Evolutionary conservation across 2,888 invertebrate species (phyloP).

Genomic region (Anoncus sp.): DNA sequence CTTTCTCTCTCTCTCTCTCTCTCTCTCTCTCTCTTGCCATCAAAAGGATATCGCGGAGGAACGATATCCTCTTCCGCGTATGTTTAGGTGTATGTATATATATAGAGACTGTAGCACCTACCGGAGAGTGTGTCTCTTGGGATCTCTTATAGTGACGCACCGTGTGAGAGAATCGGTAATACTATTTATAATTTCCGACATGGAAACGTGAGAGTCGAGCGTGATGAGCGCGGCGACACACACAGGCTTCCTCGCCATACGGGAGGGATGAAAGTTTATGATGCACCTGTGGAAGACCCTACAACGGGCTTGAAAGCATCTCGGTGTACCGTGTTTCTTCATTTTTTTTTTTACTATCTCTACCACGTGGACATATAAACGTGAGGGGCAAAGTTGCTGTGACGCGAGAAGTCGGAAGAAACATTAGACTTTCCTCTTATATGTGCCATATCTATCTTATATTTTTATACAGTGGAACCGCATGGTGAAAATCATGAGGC

Average conservation of each 20-base stretch:
- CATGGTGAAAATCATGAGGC: background rate
- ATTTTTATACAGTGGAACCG: no score
- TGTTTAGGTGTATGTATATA: constrained; percentile 11
- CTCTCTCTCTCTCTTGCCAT: constrained; percentile 30
- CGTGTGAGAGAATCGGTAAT: constrained; percentile 32
- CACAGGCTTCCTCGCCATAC: constrained; percentile 22
- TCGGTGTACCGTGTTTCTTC: constrained; percentile 1
- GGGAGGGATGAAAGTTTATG: constrained; percentile 50
- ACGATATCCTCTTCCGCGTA: constrained; percentile 62
- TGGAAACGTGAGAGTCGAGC: constrained; percentile 51
- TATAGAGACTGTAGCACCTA: constrained; percentile 35
- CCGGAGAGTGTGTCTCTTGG: constrained; percentile 29
- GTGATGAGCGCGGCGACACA: constrained; percentile 32
- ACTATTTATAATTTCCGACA: constrained; percentile 63
- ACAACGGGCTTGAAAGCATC: constrained; percentile 26
- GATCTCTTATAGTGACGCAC: constrained; percentile 36
- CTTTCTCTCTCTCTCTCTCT: constrained; percentile 34
- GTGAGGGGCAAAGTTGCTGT: constrained; percentile 50
- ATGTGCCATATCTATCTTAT: no score
- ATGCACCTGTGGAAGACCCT: constrained; percentile 48
- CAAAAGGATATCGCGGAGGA: constrained; percentile 48
- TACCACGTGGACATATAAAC: constrained; percentile 24
- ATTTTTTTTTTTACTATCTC: constrained; percentile 15
- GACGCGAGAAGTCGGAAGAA: constrained; percentile 43
- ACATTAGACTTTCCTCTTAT: constrained; percentile 37